Evolutionary conservation across 2,888 invertebrate genomes (phyloP), one percentile per base, ranked within the genome.

Genomic region (Leucoma salicis): DNA sequence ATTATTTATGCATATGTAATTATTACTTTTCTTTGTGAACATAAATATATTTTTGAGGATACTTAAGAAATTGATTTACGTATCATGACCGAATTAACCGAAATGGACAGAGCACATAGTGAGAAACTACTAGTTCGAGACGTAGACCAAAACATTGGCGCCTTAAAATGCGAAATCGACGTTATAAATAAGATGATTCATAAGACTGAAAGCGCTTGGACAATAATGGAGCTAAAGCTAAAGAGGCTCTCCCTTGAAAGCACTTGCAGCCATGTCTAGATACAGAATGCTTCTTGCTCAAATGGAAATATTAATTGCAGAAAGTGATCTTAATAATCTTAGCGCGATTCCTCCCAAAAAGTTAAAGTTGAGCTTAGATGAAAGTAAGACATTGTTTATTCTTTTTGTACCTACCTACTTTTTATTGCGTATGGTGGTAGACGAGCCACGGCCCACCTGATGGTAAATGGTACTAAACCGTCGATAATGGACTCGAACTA

Each of bases 291-390:
- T 58, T 1, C 2, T 56, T 4, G 25, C 46, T 0, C 33, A 58
- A 2, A 53, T 58, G 46, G 31, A 58, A 14, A 2, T 49, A 10
- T 3, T 39, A 11, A 29, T 58, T 6, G 47, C 44, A 0, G 50
- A 53, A n/a, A 35, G 29, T 10, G 48, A 53, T 31, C 24, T 13
- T 2, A 24, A 31, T 6, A 6, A 39, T 16, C 2, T 21, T 21
- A 8, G 3, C 1, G 21, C 6, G 8, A 21, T 8, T 8, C 21
- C 21, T 8, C 1, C 21, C 6, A 21, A 21, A 8, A 21, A 21
- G 21, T 21, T 3, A 6, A 21, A 21, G 8, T 21, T 8, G 21
- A 21, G 21, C 21, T 8, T 8, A 8, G 21, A n/a, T n/a, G n/a
- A n/a, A n/a, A n/a, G n/a, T n/a, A n/a, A n/a, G n/a, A n/a, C n/a